phyloP scores from a whole-genome alignment of 1,140 invertebrate genomes.

The Drosophila watanabei region DNA sequence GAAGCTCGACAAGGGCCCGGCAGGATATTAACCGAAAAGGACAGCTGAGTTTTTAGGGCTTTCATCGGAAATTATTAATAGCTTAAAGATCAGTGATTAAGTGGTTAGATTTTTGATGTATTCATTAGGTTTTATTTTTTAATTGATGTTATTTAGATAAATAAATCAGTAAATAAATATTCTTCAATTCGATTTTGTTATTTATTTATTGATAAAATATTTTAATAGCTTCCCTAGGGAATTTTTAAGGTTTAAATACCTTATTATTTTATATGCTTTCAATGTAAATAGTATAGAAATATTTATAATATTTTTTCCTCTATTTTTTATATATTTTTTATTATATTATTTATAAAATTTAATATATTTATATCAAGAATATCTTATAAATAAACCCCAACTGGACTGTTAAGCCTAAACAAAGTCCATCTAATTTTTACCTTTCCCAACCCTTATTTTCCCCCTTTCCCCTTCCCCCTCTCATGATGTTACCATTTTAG shows the following conservation, averaged over 20 bases:
- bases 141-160: too few relatives aligned
- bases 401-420: background rate
- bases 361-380: too few relatives aligned
- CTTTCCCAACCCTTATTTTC: background rate
- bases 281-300: too few relatives aligned
- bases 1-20: constrained; percentile 45
- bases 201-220: background rate
- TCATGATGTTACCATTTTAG: background rate
- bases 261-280: background rate
- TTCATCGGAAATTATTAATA: constrained; percentile 8
- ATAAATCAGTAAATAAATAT: too few relatives aligned
- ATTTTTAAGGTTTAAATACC: background rate
- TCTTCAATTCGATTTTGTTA: background rate
- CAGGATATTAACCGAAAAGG: constrained; percentile 3
- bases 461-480: background rate
- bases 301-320: too few relatives aligned
- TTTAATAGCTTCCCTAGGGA: too few relatives aligned
- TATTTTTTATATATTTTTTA: too few relatives aligned
- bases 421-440: background rate
- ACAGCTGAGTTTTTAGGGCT: constrained; percentile 7
- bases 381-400: background rate
- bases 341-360: too few relatives aligned
- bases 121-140: background rate
- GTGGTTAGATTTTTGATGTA: background rate
- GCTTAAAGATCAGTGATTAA: constrained; percentile 10